A percentile compares a stretch with the other conserved stretches of the same genome.
phyloP scores from a whole-genome alignment of 1,140 invertebrate species.

The Drosophila erecta region DNA sequence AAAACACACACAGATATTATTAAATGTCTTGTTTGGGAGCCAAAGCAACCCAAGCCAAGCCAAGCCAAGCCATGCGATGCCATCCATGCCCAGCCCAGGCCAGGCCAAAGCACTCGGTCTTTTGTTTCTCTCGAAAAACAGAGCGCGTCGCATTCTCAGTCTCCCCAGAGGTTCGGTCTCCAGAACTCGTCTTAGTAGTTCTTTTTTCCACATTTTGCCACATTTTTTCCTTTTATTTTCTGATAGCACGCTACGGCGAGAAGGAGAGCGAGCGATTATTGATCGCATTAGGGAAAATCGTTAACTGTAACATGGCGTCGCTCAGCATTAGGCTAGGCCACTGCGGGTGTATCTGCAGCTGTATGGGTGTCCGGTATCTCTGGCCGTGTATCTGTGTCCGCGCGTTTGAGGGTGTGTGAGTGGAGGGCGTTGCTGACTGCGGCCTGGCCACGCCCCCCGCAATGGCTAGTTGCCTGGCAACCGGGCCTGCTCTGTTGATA shows the following conservation, averaged over 20 bases:
- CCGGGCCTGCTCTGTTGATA: conserved; percentile 65
- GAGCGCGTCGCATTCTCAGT: conserved; percentile 23
- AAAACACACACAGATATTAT: conserved; percentile 38
- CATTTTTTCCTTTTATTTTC: conserved; percentile 3
- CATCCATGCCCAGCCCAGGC: neutral
- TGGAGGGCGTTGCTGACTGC: conserved; percentile 54
- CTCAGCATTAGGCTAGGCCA: conserved; percentile 62
- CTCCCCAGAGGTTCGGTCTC: conserved; percentile 14
- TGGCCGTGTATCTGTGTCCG: neutral
- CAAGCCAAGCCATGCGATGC: neutral
- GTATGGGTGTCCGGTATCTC: neutral
- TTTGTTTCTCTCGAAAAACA: conserved; percentile 68
- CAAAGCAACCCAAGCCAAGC: conserved; percentile 24
- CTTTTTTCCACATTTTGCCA: neutral
- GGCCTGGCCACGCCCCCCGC: conserved; percentile 55
- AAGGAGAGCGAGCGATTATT: conserved; percentile 73
- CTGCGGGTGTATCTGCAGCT: conserved; percentile 2
- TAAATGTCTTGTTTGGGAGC: conserved; percentile 69
- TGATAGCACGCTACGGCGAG: conserved; percentile 18
- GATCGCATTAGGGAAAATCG: conserved; percentile 83
- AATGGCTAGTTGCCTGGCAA: conserved; percentile 63
- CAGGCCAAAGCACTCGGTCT: neutral
- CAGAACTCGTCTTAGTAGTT: conserved; percentile 26
- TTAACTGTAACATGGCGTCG: conserved; percentile 82
- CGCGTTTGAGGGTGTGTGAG: neutral